phyloP scores from a whole-genome alignment of 1,140 invertebrate species.

The Grapholita molesta region DNA sequence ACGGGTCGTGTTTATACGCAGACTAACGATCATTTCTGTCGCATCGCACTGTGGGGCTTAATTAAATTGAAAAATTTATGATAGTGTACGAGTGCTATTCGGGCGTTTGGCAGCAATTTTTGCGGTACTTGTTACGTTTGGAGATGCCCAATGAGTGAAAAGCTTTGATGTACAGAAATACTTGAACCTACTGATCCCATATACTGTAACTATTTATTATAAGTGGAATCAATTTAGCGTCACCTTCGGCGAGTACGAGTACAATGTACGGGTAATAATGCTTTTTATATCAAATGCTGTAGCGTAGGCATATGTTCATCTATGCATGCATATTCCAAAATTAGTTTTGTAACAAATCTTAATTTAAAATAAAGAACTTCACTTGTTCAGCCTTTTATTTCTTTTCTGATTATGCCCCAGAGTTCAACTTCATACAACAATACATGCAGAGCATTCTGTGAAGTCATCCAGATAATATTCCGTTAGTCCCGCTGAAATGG shows the following conservation, averaged over 20 bases:
- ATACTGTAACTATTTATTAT: background rate
- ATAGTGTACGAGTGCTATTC: constrained; percentile 23
- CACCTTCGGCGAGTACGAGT: background rate
- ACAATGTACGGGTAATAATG: background rate
- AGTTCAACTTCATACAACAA: background rate
- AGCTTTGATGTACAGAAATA: constrained; percentile 1
- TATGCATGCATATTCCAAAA: background rate
- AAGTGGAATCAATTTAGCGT: background rate
- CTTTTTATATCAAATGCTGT: background rate
- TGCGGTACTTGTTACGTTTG: background rate
- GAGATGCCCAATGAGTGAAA: background rate
- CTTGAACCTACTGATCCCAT: background rate
- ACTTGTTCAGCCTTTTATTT: background rate
- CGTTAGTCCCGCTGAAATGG: constrained; percentile 45
- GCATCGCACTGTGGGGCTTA: constrained; percentile 46
- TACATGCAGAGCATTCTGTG: constrained; percentile 30
- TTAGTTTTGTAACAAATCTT: background rate
- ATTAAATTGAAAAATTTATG: constrained; percentile 63
- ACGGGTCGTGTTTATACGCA: constrained; percentile 36
- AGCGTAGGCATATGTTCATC: no score
- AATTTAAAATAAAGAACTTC: background rate
- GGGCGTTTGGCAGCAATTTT: constrained; percentile 23
- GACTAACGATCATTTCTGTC: constrained; percentile 28
- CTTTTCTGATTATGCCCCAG: background rate
- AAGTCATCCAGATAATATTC: constrained; percentile 33